Conservation (phyloP, 2,888 invertebrate species). For the Lydus trimaculatus region DNA sequence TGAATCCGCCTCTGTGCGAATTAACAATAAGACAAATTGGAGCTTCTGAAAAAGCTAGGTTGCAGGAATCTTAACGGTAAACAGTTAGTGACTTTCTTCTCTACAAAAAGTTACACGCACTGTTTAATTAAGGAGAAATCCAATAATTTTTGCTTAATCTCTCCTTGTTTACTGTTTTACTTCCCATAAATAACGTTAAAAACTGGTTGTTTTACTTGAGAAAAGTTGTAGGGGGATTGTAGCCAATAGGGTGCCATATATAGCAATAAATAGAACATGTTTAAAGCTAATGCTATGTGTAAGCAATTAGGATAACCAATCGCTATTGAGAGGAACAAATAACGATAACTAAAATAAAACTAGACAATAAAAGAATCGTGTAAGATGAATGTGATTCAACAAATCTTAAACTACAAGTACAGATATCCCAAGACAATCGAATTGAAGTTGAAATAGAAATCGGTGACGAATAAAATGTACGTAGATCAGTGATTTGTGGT, state of each 20-base stretch:
- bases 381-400: constrained; percentile 35
- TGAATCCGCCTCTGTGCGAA: too few relatives aligned
- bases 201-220: too few relatives aligned
- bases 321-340: constrained; percentile 58
- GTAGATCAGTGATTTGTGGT: constrained; percentile 85
- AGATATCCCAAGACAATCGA: constrained; percentile 72
- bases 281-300: constrained; percentile 87
- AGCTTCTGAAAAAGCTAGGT: too few relatives aligned
- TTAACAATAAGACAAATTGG: too few relatives aligned
- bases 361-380: constrained; percentile 71
- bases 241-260: constrained; percentile 92
- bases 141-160: not conserved
- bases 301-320: constrained; percentile 73
- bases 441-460: constrained; percentile 71
- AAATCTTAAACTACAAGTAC: too few relatives aligned
- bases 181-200: too few relatives aligned
- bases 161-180: too few relatives aligned
- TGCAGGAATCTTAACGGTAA: too few relatives aligned
- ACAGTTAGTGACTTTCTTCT: too few relatives aligned
- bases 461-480: constrained; percentile 43
- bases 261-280: constrained; percentile 91
- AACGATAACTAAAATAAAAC: not conserved
- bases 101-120: too few relatives aligned
- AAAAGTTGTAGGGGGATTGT: constrained; percentile 78
- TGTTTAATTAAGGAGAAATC: not conserved